These are phyloP conservation scores for Actenoides hombroni DNA, from an alignment of 2,113 vertebrate species.

Conservation along the genomic window DNA sequence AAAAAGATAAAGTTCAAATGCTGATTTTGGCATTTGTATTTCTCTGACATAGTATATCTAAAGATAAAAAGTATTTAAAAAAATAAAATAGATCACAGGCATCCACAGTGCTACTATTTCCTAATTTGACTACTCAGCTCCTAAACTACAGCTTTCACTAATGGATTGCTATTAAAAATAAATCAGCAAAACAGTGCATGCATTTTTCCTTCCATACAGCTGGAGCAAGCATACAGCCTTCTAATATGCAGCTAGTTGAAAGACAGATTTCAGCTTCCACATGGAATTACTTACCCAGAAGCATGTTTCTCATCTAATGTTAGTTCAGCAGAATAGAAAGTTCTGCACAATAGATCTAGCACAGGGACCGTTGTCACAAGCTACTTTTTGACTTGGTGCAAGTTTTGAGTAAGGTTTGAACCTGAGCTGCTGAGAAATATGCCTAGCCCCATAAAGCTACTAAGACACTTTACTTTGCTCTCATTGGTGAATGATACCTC, in stretches of 20 bases:
- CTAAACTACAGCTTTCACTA: conserved; percentile 23
- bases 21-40: conserved; percentile 17
- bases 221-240: background rate
- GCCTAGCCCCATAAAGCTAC: conserved; percentile 45
- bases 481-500: conserved; percentile 46
- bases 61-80: conserved; percentile 16
- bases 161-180: conserved; percentile 31
- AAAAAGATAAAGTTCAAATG: conserved; percentile 8
- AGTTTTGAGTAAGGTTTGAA: conserved; percentile 36
- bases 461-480: conserved; percentile 37
- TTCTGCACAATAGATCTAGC: conserved; percentile 34
- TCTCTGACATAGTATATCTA: background rate
- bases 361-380: background rate
- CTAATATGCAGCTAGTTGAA: background rate
- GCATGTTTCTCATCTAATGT: conserved; percentile 69
- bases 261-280: conserved; percentile 25
- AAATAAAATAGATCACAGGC: background rate
- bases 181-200: background rate
- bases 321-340: conserved; percentile 41
- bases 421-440: conserved; percentile 53
- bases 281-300: conserved; percentile 79
- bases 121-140: background rate
- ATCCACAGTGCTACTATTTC: background rate
- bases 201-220: background rate
- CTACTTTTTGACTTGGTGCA: conserved; percentile 30